Conservation (phyloP, 2,888 invertebrate species). For the Leptinotarsa haldemani region DNA sequence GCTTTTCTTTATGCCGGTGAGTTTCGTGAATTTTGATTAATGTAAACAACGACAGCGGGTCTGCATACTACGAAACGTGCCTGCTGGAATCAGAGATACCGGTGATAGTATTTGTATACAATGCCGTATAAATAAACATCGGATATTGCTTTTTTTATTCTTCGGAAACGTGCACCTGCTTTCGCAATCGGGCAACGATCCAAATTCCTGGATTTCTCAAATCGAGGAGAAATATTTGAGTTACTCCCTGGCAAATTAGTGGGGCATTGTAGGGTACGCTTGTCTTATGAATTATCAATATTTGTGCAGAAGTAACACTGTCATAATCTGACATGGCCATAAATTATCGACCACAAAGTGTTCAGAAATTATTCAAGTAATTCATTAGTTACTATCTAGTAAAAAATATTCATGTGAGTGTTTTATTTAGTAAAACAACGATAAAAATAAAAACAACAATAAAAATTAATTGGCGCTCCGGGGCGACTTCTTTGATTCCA, state of each 20-base stretch:
- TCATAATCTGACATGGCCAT: neutral
- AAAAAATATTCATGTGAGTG: too few species aligned
- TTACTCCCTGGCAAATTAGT: neutral
- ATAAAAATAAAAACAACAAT: too few species aligned
- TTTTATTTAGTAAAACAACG: too few species aligned
- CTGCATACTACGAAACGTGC: slow-evolving; percentile 26
- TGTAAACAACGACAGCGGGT: slow-evolving; percentile 22
- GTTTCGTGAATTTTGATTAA: slow-evolving; percentile 20
- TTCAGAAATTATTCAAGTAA: too few species aligned
- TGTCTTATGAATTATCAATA: slow-evolving; percentile 1
- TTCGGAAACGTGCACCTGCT: slow-evolving; percentile 18
- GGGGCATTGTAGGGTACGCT: neutral
- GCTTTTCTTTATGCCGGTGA: slow-evolving; percentile 17
- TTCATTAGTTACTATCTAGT: too few species aligned
- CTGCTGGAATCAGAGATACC: slow-evolving; percentile 28
- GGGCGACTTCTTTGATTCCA: too few species aligned
- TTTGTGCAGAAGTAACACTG: neutral
- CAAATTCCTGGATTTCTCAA: slow-evolving; percentile 7
- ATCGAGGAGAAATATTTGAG: neutral
- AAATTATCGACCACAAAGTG: neutral
- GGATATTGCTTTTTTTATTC: slow-evolving; percentile 23
- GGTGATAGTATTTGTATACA: slow-evolving; percentile 41
- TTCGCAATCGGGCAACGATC: slow-evolving; percentile 20
- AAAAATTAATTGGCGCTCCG: too few species aligned
- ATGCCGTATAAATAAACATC: slow-evolving; percentile 39